Percentiles rank a stretch among this genome's conserved stretches.
These are phyloP conservation scores for Capricornis sumatraensis DNA, from an alignment of 2,113 vertebrate species.

Conservation along the genomic window DNA sequence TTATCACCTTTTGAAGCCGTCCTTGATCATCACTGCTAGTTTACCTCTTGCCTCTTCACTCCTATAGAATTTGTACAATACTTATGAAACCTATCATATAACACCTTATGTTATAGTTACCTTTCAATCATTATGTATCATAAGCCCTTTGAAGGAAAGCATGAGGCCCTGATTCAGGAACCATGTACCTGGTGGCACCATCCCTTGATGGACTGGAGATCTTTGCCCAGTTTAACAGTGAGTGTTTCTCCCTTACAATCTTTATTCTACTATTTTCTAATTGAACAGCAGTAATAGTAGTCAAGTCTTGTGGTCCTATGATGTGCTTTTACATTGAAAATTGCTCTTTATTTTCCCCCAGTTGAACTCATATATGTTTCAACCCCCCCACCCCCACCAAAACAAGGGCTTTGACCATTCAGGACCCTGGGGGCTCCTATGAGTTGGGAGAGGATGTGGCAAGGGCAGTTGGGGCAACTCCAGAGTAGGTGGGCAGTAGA, in stretches of 20 bases:
- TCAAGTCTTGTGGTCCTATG: not conserved
- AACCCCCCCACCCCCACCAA: not conserved
- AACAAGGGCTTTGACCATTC: not conserved
- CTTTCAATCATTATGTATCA: not conserved
- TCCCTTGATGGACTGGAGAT: not conserved
- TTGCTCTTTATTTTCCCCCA: not conserved
- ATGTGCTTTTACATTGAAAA: not conserved
- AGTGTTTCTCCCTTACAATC: not conserved
- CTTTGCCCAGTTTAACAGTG: not conserved
- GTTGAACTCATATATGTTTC: not conserved
- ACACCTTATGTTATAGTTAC: not conserved
- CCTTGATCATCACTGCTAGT: not conserved
- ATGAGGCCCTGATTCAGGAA: not conserved
- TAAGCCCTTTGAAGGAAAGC: not conserved
- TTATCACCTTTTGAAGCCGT: not conserved
- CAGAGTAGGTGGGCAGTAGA: not conserved
- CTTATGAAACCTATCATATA: not conserved
- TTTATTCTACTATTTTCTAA: not conserved
- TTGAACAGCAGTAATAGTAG: not conserved
- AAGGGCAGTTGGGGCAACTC: not conserved
- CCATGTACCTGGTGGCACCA: not conserved
- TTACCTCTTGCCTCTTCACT: not conserved
- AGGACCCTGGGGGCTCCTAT: not conserved
- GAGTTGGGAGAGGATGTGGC: not conserved
- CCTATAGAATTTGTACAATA: not conserved